These are phyloP conservation scores for Fundulus diaphanus DNA, from an alignment of 2,797 vertebrate species.

Conservation along the genomic window DNA sequence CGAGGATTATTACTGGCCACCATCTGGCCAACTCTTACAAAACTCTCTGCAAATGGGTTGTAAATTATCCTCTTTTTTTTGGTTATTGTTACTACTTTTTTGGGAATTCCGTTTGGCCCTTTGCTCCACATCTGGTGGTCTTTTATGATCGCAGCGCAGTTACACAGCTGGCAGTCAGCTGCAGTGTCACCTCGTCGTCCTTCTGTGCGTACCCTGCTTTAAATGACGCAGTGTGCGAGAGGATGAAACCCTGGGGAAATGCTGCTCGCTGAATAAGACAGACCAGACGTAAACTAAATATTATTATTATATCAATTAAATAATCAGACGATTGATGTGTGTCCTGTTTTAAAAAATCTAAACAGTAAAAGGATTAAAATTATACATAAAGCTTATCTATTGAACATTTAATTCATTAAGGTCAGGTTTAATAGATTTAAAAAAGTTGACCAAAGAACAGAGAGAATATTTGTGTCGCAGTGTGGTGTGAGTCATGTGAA, in stretches of 20 bases:
- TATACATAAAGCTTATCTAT: background rate
- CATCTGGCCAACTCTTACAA: background rate
- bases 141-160: conserved; percentile 30
- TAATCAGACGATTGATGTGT: background rate
- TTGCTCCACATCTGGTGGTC: conserved; percentile 28
- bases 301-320: background rate
- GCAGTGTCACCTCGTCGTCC: conserved; percentile 36
- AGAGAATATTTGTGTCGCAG: background rate
- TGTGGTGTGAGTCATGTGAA: background rate
- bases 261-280: background rate
- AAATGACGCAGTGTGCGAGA: background rate
- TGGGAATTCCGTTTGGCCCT: background rate
- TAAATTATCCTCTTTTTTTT: conserved; percentile 9
- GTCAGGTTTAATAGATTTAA: background rate
- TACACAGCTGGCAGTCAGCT: conserved; percentile 45
- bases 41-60: background rate
- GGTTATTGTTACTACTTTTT: conserved; percentile 10
- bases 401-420: background rate
- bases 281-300: background rate
- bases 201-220: conserved; percentile 23
- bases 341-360: background rate
- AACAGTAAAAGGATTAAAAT: background rate
- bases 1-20: background rate
- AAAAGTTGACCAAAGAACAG: background rate
- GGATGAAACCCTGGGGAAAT: background rate